Conservation (phyloP, 2,797 vertebrate genomes). For the Harpagifer antarcticus region DNA sequence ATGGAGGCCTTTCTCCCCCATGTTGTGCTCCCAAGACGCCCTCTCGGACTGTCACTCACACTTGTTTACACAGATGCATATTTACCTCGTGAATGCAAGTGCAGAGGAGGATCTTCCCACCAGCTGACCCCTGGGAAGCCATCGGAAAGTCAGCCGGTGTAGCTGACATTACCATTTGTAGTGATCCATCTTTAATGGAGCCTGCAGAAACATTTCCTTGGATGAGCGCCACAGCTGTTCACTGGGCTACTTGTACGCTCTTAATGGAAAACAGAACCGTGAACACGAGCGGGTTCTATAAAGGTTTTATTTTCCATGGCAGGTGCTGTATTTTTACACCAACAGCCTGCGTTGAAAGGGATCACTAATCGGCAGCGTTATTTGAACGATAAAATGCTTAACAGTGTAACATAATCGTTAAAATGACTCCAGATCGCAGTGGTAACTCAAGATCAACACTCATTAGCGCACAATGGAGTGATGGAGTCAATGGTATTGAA, state of each 20-base stretch:
- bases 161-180: slow-evolving; percentile 73
- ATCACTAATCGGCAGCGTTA: slow-evolving; percentile 36
- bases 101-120: slow-evolving; percentile 63
- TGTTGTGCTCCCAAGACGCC: slow-evolving; percentile 53
- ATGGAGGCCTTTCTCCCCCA: slow-evolving; percentile 49
- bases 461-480: slow-evolving; percentile 39
- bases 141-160: slow-evolving; percentile 55
- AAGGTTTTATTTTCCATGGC: slow-evolving; percentile 52
- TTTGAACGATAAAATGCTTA: slow-evolving; percentile 37
- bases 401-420: not conserved
- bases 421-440: slow-evolving; percentile 9
- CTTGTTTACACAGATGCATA: slow-evolving; percentile 85
- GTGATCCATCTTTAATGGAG: slow-evolving; percentile 78
- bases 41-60: slow-evolving; percentile 62
- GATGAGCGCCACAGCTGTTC: slow-evolving; percentile 65
- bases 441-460: slow-evolving; percentile 38
- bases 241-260: slow-evolving; percentile 69
- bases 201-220: slow-evolving; percentile 68
- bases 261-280: slow-evolving; percentile 79
- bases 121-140: slow-evolving; percentile 60
- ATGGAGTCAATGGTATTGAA: slow-evolving; percentile 42
- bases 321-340: slow-evolving; percentile 48
- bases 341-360: slow-evolving; percentile 22
- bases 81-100: slow-evolving; percentile 68
- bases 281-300: slow-evolving; percentile 26